Conservation (phyloP, 2,113 vertebrate species). For the Muntiacus reevesi region DNA sequence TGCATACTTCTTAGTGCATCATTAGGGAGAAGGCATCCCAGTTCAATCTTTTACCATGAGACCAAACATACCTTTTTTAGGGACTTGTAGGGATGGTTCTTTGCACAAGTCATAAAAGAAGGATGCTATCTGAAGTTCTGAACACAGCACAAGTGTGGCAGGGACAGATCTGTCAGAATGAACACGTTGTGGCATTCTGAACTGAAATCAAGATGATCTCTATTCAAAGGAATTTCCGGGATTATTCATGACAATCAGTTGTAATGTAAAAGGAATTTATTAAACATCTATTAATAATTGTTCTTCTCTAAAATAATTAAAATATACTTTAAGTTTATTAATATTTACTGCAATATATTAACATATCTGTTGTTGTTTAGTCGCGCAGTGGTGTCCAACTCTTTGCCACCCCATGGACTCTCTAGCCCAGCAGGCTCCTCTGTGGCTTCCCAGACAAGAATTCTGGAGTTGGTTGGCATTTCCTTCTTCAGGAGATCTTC, state of each 20-base stretch:
- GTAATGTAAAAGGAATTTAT: not conserved
- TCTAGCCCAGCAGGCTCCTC: not conserved
- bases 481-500: not conserved
- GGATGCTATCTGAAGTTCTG: not conserved
- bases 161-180: not conserved
- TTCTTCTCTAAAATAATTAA: not conserved
- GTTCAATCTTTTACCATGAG: not conserved
- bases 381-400: accelerated
- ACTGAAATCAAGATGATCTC: not conserved
- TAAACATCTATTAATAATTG: not conserved
- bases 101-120: not conserved
- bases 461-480: not conserved
- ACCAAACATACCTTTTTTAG: not conserved
- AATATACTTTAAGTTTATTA: not conserved
- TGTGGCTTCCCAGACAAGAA: not conserved
- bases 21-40: not conserved
- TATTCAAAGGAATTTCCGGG: not conserved
- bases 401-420: not conserved
- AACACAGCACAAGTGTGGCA: not conserved
- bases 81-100: not conserved
- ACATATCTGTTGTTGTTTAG: not conserved
- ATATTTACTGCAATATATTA: not conserved
- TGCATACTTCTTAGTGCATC: not conserved
- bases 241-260: not conserved
- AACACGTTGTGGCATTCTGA: not conserved